Conservation (phyloP, 2,888 invertebrate genomes). For the Nemotelus nigrinus region DNA sequence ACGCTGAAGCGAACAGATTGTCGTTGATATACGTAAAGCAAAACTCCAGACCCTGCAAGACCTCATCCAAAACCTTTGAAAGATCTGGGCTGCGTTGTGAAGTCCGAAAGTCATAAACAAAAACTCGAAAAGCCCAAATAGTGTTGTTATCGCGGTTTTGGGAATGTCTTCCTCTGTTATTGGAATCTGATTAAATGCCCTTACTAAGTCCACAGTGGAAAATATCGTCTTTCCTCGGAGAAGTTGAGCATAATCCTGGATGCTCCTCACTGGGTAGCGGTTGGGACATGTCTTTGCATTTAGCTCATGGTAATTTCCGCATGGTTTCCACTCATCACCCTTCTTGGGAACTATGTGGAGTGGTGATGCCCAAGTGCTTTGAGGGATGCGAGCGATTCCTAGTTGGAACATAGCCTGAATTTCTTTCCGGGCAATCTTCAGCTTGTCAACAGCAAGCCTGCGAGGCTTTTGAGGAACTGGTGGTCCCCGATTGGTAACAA, state of each 20-base stretch:
- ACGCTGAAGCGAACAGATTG: too few relatives aligned
- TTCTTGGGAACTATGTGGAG: neutral
- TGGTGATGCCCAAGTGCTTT: neutral
- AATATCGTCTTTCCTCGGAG: constrained; percentile 11
- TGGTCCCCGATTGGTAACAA: constrained; percentile 49
- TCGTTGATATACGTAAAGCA: constrained; percentile 51
- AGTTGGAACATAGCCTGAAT: too few relatives aligned
- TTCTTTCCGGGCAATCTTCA: constrained; percentile 49
- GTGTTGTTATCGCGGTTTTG: too few relatives aligned
- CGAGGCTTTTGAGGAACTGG: constrained; percentile 42
- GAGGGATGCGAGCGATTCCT: neutral
- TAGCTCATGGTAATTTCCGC: too few relatives aligned
- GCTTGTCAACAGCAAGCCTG: constrained; percentile 47
- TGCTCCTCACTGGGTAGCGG: too few relatives aligned
- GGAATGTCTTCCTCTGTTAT: too few relatives aligned
- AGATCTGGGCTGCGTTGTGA: constrained; percentile 12
- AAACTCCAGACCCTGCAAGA: constrained; percentile 37
- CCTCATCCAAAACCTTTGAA: constrained; percentile 43
- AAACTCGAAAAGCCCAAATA: too few relatives aligned
- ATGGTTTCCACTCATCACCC: too few relatives aligned
- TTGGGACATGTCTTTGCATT: too few relatives aligned
- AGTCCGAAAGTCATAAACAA: neutral
- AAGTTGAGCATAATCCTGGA: neutral
- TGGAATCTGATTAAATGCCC: too few relatives aligned
- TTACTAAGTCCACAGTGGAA: neutral